Percentiles rank a stretch among this genome's conserved stretches.
Conservation (phyloP, 2,797 vertebrate species). For the Hydrophis major region DNA sequence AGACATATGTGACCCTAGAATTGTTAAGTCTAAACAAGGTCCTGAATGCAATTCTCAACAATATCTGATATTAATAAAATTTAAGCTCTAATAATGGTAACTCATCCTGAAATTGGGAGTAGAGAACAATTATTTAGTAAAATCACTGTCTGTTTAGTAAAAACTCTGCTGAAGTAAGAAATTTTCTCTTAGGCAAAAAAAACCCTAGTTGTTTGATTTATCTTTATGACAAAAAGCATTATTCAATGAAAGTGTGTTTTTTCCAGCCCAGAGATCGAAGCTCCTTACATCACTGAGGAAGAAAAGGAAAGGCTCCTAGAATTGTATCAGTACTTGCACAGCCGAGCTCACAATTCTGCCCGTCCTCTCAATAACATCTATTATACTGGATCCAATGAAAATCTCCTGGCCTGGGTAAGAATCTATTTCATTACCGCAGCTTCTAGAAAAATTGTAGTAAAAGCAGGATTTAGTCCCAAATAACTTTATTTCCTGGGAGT, state of each 20-base stretch:
- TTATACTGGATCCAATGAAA: conserved; percentile 86
- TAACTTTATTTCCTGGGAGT: neutral
- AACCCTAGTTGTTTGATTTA: neutral
- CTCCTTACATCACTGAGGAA: conserved; percentile 80
- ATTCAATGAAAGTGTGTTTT: conserved; percentile 35
- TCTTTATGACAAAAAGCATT: neutral
- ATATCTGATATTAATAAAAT: neutral
- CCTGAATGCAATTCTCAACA: neutral
- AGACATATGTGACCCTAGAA: neutral
- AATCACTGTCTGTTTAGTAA: neutral
- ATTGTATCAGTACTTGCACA: conserved; percentile 93
- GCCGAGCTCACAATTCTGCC: conserved; percentile 88
- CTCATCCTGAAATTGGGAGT: neutral
- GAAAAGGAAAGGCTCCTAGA: conserved; percentile 88
- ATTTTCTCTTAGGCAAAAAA: neutral
- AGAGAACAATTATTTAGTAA: neutral
- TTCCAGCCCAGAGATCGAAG: conserved; percentile 86
- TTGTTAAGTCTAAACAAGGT: neutral
- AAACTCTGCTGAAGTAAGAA: neutral
- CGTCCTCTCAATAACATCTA: conserved; percentile 90
- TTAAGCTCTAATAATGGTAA: neutral
- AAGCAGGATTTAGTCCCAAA: neutral
- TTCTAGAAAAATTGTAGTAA: neutral
- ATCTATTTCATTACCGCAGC: accelerated
- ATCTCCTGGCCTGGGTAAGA: conserved; percentile 92